These are phyloP conservation scores for Sigmodon hispidus DNA, from an alignment of 2,113 vertebrate genomes.

Conservation along the genomic window DNA sequence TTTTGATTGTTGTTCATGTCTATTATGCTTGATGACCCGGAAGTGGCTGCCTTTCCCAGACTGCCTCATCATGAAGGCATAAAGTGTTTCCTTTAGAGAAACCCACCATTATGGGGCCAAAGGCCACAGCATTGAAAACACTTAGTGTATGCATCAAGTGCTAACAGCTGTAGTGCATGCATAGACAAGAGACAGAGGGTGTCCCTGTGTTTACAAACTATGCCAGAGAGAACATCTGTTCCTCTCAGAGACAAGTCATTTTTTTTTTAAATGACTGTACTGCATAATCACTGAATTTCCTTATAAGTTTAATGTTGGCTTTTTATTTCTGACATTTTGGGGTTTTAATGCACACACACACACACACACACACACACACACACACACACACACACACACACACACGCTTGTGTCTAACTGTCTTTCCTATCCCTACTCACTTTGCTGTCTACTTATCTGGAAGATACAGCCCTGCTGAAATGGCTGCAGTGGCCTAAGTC, in stretches of 20 bases:
- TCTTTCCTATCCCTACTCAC: background rate
- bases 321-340: background rate
- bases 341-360: background rate
- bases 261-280: slow-evolving; percentile 18
- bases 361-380: background rate
- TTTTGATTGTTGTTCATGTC: background rate
- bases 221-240: background rate
- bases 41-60: background rate
- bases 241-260: background rate
- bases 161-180: background rate
- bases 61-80: background rate
- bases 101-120: background rate
- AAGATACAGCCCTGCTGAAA: background rate
- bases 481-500: background rate
- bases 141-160: background rate
- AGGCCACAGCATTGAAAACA: background rate
- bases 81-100: background rate
- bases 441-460: background rate
- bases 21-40: slow-evolving; percentile 20
- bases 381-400: background rate
- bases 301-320: slow-evolving; percentile 24
- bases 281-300: slow-evolving; percentile 38
- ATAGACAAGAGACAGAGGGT: background rate
- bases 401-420: slow-evolving; percentile 14
- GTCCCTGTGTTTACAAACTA: background rate